Evolutionary conservation across 2,797 vertebrate genomes (phyloP).

Genomic region (Sardinella longiceps): DNA sequence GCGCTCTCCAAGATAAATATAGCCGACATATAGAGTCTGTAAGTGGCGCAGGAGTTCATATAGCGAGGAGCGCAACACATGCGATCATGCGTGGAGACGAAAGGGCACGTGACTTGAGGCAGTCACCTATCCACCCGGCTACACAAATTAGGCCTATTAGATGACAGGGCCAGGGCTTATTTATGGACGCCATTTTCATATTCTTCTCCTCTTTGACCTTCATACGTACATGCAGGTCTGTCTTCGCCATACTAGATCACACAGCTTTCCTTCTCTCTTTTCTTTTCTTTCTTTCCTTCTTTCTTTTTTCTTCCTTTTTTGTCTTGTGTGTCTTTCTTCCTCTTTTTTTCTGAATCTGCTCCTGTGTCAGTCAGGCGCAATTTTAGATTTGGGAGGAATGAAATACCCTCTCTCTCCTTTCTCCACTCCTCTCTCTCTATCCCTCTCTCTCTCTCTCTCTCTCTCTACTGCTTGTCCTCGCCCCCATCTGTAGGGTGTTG

Average conservation of each 20-base stretch:
- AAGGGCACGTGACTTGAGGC: neutral
- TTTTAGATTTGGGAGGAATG: constrained; percentile 21
- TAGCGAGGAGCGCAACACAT: neutral
- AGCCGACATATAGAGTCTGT: neutral
- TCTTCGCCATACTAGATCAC: neutral
- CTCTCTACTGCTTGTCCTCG: constrained; percentile 6
- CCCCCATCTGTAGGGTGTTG: constrained; percentile 58
- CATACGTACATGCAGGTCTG: neutral
- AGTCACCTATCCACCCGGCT: neutral
- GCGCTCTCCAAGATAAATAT: neutral
- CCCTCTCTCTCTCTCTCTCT: constrained; percentile 21
- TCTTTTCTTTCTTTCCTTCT: neutral
- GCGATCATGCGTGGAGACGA: neutral
- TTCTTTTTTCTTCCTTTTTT: neutral
- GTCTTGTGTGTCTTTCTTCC: constrained; percentile 29
- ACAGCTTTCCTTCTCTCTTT: neutral
- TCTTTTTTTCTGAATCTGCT: neutral
- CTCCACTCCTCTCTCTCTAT: neutral
- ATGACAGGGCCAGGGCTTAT: neutral
- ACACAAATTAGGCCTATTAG: constrained; percentile 13
- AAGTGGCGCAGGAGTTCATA: neutral
- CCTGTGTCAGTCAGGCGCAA: constrained; percentile 12
- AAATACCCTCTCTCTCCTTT: neutral
- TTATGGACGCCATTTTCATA: neutral
- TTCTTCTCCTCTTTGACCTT: neutral